Evolutionary conservation across 2,797 vertebrate species (phyloP).

Genomic region (Nannoperca obscura): DNA sequence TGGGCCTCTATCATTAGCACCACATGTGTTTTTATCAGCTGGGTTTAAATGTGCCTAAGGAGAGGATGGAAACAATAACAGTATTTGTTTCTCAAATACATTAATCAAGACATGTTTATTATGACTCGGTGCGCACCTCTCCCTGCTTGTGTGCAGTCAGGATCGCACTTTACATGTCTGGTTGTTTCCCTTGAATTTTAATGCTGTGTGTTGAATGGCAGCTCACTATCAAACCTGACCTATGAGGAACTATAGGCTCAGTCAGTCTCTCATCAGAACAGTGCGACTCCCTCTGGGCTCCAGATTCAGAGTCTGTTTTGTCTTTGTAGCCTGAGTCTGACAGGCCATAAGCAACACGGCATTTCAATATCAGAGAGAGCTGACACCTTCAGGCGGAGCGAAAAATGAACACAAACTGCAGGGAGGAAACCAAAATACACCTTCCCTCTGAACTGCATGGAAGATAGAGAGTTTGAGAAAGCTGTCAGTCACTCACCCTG

Average conservation of each 20-base stretch:
- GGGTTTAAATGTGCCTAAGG: slow-evolving; percentile 58
- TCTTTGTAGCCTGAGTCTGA: slow-evolving; percentile 69
- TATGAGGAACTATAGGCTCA: slow-evolving; percentile 56
- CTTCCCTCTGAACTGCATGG: slow-evolving; percentile 38
- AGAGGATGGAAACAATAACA: slow-evolving; percentile 65
- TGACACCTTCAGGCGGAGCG: slow-evolving; percentile 55
- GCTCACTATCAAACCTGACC: slow-evolving; percentile 72
- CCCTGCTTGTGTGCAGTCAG: slow-evolving; percentile 32
- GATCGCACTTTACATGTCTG: slow-evolving; percentile 51
- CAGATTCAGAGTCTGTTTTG: slow-evolving; percentile 54
- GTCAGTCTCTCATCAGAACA: slow-evolving; percentile 50
- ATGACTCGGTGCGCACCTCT: slow-evolving; percentile 56
- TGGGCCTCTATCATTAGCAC: slow-evolving; percentile 77
- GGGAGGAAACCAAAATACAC: slow-evolving; percentile 57
- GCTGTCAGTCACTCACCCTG: slow-evolving; percentile 88
- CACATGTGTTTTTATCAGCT: slow-evolving; percentile 70
- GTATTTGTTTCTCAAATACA: slow-evolving; percentile 75
- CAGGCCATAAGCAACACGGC: slow-evolving; percentile 49
- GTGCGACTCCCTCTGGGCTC: slow-evolving; percentile 53
- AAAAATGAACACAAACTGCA: slow-evolving; percentile 52
- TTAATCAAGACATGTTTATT: slow-evolving; percentile 74
- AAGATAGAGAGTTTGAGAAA: slow-evolving; percentile 56
- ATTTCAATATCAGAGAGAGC: slow-evolving; percentile 67
- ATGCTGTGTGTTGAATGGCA: slow-evolving; percentile 63
- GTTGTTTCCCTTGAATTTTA: slow-evolving; percentile 53